phyloP scores from a whole-genome alignment of 2,888 invertebrate species.

The Macaria notata region DNA sequence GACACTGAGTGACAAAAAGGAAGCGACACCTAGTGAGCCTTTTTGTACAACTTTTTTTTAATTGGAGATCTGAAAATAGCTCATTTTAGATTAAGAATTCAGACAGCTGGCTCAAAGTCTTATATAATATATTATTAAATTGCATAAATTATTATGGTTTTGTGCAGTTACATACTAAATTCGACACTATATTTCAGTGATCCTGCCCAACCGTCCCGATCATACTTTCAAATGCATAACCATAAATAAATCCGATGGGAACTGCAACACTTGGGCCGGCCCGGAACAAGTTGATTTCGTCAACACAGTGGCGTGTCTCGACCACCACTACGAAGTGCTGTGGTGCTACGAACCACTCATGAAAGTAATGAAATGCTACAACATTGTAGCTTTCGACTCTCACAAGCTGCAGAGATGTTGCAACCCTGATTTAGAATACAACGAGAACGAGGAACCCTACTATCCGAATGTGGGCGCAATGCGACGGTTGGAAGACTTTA shows the following conservation, averaged over 20 bases:
- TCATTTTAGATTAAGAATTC: too few relatives aligned
- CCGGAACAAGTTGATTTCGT: constrained; percentile 92
- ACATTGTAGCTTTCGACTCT: constrained; percentile 90
- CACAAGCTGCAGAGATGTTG: constrained; percentile 70
- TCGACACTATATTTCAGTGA: constrained; percentile 75
- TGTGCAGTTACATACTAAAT: too few relatives aligned
- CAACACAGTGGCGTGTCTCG: constrained; percentile 90
- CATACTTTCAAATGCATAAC: constrained; percentile 93
- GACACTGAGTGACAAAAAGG: too few relatives aligned
- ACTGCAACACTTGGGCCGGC: constrained; percentile 92
- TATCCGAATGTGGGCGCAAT: constrained; percentile 66
- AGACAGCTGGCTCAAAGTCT: too few relatives aligned
- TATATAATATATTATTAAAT: too few relatives aligned
- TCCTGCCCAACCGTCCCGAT: constrained; percentile 91
- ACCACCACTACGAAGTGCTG: constrained; percentile 95
- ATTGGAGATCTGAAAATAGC: too few relatives aligned
- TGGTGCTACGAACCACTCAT: constrained; percentile 93
- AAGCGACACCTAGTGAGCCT: too few relatives aligned
- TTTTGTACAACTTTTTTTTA: too few relatives aligned
- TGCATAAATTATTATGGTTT: too few relatives aligned
- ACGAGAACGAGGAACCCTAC: constrained; percentile 25
- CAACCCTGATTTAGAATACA: constrained; percentile 60
- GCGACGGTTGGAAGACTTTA: constrained; percentile 70
- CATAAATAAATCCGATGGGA: constrained; percentile 94
- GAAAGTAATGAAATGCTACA: constrained; percentile 88